Percentiles rank a stretch among this genome's conserved stretches.
phyloP scores from a whole-genome alignment of 1,140 invertebrate species.

The Geopemphigus sp. region DNA sequence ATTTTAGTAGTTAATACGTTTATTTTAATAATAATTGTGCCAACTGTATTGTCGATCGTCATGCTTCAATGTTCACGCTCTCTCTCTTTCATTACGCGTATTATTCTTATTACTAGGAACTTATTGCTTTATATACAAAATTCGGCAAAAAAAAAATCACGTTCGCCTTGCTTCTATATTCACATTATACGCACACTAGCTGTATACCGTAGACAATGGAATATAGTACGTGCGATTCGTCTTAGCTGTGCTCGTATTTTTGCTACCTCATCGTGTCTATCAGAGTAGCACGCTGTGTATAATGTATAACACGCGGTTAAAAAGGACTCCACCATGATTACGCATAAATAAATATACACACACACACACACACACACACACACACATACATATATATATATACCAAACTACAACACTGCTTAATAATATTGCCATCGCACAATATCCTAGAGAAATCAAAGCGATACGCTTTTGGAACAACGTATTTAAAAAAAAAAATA shows the following conservation, averaged over 20 bases:
- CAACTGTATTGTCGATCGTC: not conserved
- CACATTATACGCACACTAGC: not conserved
- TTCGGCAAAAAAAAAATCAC: no score
- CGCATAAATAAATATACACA: constrained; percentile 24
- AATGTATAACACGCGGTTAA: not conserved
- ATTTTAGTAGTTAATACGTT: not conserved
- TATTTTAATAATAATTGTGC: constrained; percentile 4
- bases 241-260: constrained; percentile 18
- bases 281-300: not conserved
- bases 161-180: no score
- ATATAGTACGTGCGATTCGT: constrained; percentile 15
- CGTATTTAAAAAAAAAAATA: not conserved
- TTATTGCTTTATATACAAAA: no score
- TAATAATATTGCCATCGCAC: not conserved
- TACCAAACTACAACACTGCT: not conserved
- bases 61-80: constrained; percentile 24
- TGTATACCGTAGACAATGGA: no score
- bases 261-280: not conserved
- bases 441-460: constrained; percentile 44
- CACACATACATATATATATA: no score
- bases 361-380: not conserved
- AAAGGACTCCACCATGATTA: not conserved
- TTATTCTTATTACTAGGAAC: not conserved
- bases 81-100: not conserved
- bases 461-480: not conserved